Evolutionary conservation across 2,797 vertebrate genomes (phyloP).

Genomic region (Mormyrus proboscirostris): DNA sequence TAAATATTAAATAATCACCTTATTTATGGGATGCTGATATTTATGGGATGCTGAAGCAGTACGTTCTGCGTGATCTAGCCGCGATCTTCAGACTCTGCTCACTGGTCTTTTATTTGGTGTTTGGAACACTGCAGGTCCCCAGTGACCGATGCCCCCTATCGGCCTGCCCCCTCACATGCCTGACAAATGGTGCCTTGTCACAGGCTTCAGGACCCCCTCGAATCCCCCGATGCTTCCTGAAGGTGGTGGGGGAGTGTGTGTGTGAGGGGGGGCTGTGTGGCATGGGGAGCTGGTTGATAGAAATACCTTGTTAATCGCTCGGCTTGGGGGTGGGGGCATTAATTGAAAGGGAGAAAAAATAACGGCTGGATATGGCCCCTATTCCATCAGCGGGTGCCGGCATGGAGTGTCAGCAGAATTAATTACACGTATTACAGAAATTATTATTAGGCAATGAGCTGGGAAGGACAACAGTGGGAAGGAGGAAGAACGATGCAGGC

Average conservation of each 20-base stretch:
- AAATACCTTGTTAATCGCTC: slow-evolving; percentile 48
- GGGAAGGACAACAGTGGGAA: slow-evolving; percentile 38
- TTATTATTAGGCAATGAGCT: slow-evolving; percentile 41
- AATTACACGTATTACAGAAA: slow-evolving; percentile 42
- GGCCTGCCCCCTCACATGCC: background rate
- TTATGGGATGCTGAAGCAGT: background rate
- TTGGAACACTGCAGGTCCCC: background rate
- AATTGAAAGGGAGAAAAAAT: slow-evolving; percentile 37
- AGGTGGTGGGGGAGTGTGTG: background rate
- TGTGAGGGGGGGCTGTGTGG: background rate
- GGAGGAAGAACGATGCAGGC: slow-evolving; percentile 10
- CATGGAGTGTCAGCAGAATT: slow-evolving; percentile 42
- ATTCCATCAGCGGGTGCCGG: slow-evolving; percentile 47
- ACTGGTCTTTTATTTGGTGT: background rate
- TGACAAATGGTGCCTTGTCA: background rate
- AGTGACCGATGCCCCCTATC: background rate
- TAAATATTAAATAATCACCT: background rate
- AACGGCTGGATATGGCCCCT: slow-evolving; percentile 43
- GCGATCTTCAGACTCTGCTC: background rate
- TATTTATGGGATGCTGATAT: background rate
- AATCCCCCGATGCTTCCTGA: background rate
- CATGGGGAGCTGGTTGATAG: slow-evolving; percentile 18
- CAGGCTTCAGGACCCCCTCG: background rate
- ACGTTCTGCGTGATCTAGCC: background rate
- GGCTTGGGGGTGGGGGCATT: slow-evolving; percentile 30